Evolutionary conservation across 2,113 vertebrate genomes (phyloP).

Genomic region (Brachypteracias leptosomus): DNA sequence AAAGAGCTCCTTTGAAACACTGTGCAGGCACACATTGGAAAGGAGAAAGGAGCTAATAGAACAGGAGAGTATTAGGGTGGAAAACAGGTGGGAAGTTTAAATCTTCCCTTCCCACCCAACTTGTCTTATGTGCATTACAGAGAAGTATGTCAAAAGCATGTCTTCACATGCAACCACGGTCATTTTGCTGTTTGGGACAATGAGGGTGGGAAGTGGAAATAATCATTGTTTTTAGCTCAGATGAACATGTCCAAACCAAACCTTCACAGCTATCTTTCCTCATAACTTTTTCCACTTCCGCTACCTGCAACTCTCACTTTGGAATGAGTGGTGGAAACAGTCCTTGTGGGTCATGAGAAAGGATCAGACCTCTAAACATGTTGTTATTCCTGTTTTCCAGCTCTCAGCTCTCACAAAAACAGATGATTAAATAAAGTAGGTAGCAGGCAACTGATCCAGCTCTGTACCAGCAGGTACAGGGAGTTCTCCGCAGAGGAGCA

Average conservation of each 20-base stretch:
- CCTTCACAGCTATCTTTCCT: slow-evolving; percentile 50
- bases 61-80: not conserved
- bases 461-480: not conserved
- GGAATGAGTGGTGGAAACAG: slow-evolving; percentile 61
- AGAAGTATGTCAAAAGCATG: not conserved
- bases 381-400: slow-evolving; percentile 55
- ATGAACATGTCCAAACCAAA: slow-evolving; percentile 45
- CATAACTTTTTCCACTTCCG: slow-evolving; percentile 62
- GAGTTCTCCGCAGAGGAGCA: not conserved
- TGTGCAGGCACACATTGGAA: fast-evolving
- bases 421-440: slow-evolving; percentile 24
- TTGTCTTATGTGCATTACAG: not conserved
- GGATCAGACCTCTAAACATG: slow-evolving; percentile 57
- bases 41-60: not conserved
- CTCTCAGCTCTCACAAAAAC: slow-evolving; percentile 16
- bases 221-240: not conserved
- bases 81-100: not conserved
- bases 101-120: not conserved
- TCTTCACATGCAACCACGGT: not conserved
- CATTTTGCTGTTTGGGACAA: not conserved
- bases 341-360: slow-evolving; percentile 64
- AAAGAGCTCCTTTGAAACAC: not conserved
- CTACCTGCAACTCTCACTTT: slow-evolving; percentile 30
- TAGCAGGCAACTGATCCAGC: slow-evolving; percentile 1
- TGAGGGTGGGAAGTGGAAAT: slow-evolving; percentile 53